Base-by-base conservation (phyloP, 2,113 vertebrate genomes). In the Oreochromis niloticus region DNA sequence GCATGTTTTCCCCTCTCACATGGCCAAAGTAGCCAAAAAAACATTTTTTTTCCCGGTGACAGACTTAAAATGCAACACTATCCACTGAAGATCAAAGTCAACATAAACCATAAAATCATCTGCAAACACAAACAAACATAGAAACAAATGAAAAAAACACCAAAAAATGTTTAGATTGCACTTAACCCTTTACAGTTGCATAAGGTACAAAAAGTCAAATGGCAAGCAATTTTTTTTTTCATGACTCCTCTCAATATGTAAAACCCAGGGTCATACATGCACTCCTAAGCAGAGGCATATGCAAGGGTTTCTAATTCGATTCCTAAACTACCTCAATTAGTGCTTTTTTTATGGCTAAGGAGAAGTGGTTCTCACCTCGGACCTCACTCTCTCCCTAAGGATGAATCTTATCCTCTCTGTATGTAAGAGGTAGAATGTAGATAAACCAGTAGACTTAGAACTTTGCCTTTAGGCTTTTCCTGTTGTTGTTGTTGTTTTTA, bases 1-100 rank as follows among this genome's bases (percentile, higher is more conserved):
- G 68, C 90, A 91, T 84, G 73, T 86, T 86, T 89, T 79, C 66
- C 87, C 80, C 81, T 84, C 57, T 89, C 82, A 82, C 7, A 48
- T 83, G 80, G 66, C 84, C 46, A 14, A 50, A 30, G 14, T 48
- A 48, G 71, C 43, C 71, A 75, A 66, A 59, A 59, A 66, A 48
- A 36, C 46, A 11, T 0, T 7, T 19, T 30, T 75, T 71, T 32
- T 50, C 2, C 16, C 63, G 34, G 71, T 66, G 82, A 36, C 36
- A 79, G 27, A 50, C 32, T 36, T 6, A 83, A 43, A 83, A 39
- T 8, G 59, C 11, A 27, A 13, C 59, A 61, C 16, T 17, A 39
- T 48, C 43, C 71, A 32, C 24, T 78, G 43, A 78, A 30, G 1
- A 78, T 8, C 24, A 19, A 73, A 50, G 78, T 66, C 61, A 39